Evolutionary conservation across 2,797 vertebrate species (phyloP), one percentile per base, ranked within the genome.

Genomic region (Delichon dasypus): DNA sequence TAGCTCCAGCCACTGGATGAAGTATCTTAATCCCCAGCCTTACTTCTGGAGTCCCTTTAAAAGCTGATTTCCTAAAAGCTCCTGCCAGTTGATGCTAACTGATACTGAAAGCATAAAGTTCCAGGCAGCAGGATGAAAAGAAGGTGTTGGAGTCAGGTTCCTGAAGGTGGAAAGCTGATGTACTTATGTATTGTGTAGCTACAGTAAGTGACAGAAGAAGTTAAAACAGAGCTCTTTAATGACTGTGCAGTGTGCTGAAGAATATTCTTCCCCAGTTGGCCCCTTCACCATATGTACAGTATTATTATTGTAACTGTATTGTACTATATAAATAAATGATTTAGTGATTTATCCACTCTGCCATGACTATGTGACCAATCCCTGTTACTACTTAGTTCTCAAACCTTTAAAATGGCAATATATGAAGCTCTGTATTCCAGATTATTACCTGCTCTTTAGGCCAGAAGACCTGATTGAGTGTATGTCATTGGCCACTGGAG

Each of bases 261-360:
- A 93, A 58, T 78, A 62, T 82, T 93, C 86, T 87, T 68, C 57
- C 68, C 45, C 45, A n/a, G 17, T 57, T 91, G 61, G 44, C 66
- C 42, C 72, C 48, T 62, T 90, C 2, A 1, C 71, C 67, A 44
- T 90, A 85, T 85, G 51, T 62, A 67, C 45, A 71, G 30, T 89
- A 64, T 93, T 91, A 73, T 90, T 84, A 54, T 70, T 84, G 32
- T 91, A 89, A 88, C 47, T 91, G 60, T 61, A 44, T 82, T 62
- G 36, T 91, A 78, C 66, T 51, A 71, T 76, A 73, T 68, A 79
- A 92, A 91, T 74, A 50, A 90, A 88, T 68, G 73, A 91, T 90
- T 96, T 58, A 84, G 86, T 90, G 93, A 85, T 93, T 91, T 93
- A 91, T 74, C 42, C 80, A 66, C 62, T 91, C 65, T 94, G 71